Conservation (phyloP, 2,888 invertebrate genomes). For the Leucoma salicis region DNA sequence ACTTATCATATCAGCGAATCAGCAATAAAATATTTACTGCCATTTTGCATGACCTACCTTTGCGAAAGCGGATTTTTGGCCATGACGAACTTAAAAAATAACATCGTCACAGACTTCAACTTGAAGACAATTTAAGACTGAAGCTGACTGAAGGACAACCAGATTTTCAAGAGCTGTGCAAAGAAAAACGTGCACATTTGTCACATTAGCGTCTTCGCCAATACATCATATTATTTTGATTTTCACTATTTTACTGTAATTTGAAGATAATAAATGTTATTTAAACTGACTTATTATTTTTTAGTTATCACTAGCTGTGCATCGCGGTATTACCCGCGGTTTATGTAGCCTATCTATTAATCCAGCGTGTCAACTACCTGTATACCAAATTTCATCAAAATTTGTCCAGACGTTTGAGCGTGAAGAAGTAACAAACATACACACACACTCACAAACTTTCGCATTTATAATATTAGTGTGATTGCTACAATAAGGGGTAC, state of each 20-base stretch:
- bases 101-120: constrained; percentile 11
- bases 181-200: constrained; percentile 8
- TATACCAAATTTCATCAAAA: no score
- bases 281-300: constrained; percentile 5
- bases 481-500: no score
- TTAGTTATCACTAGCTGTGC: background rate
- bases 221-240: constrained; percentile 4
- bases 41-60: constrained; percentile 1
- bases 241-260: constrained; percentile 7
- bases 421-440: no score
- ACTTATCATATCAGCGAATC: constrained; percentile 16
- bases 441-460: no score
- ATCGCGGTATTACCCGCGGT: no score
- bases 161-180: constrained; percentile 9
- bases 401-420: no score
- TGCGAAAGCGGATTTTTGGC: constrained; percentile 8
- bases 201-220: constrained; percentile 2
- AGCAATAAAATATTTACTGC: constrained; percentile 6
- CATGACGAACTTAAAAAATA: constrained; percentile 12
- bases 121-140: constrained; percentile 9
- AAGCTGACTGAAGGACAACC: constrained; percentile 6
- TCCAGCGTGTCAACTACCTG: no score
- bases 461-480: no score
- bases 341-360: no score
- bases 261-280: constrained; percentile 8